Percentiles rank a stretch among this genome's conserved stretches.
phyloP scores from a whole-genome alignment of 1,140 invertebrate genomes.

The Spodoptera frugiperda region DNA sequence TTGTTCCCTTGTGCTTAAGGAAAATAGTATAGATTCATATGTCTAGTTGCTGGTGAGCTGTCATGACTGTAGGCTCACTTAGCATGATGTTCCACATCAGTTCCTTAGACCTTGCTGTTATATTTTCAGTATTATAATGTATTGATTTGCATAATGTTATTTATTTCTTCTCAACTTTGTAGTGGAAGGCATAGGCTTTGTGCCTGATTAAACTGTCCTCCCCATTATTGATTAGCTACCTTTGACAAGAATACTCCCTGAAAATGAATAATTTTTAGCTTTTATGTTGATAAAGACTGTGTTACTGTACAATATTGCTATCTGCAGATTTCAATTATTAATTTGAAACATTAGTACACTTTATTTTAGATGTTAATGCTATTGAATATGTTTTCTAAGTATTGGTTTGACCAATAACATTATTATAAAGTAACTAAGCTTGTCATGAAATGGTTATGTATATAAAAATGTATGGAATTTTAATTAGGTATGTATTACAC shows the following conservation, averaged over 20 bases:
- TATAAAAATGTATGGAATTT: not conserved
- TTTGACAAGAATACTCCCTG: too few relatives aligned
- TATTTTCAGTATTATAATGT: not conserved
- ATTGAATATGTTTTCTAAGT: too few relatives aligned
- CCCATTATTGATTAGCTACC: constrained; percentile 6
- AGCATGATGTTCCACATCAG: constrained; percentile 46
- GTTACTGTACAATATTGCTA: too few relatives aligned
- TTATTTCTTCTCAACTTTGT: not conserved
- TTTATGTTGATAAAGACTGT: too few relatives aligned
- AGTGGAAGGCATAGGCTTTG: not conserved
- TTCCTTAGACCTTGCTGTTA: constrained; percentile 1
- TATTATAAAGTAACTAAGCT: too few relatives aligned
- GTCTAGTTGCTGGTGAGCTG: not conserved
- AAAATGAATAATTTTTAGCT: too few relatives aligned
- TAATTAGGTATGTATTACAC: not conserved
- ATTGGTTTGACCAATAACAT: too few relatives aligned
- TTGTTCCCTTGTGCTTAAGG: not conserved
- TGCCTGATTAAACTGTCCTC: not conserved
- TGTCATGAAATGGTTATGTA: too few relatives aligned
- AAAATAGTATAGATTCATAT: not conserved
- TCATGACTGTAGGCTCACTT: constrained; percentile 25
- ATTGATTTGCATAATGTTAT: not conserved
- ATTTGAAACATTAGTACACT: too few relatives aligned
- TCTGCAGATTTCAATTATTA: too few relatives aligned
- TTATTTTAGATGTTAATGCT: too few relatives aligned